Evolutionary conservation across 2,888 invertebrate genomes (phyloP).

Genomic region (Synergus umbraculus): DNA sequence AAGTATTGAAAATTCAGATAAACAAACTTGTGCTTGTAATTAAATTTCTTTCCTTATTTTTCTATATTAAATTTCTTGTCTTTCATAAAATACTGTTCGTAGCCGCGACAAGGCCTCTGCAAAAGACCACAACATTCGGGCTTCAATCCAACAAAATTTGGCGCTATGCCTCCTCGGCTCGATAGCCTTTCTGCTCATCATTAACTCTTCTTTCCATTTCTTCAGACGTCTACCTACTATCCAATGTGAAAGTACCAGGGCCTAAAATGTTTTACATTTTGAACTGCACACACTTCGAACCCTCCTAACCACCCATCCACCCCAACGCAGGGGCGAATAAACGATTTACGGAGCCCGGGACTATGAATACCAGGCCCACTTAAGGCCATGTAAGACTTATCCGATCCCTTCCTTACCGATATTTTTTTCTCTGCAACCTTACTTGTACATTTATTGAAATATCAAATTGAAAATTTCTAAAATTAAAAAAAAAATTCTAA

Average conservation of each 20-base stretch:
- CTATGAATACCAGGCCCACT: too few species aligned
- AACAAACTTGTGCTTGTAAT: conserved; percentile 10
- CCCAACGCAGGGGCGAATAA: too few species aligned
- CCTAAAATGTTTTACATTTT: too few species aligned
- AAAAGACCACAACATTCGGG: conserved; percentile 54
- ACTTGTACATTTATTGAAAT: too few species aligned
- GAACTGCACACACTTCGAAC: too few species aligned
- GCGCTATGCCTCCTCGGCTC: conserved; percentile 53
- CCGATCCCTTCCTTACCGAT: too few species aligned
- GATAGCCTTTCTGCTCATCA: conserved; percentile 25
- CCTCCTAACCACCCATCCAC: too few species aligned
- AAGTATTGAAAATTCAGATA: neutral
- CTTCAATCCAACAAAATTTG: conserved; percentile 68
- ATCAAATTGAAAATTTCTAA: too few species aligned
- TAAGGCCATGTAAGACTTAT: too few species aligned
- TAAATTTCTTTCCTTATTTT: conserved; percentile 11
- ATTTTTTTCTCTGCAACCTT: too few species aligned
- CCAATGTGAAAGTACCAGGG: conserved; percentile 1
- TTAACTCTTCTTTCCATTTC: conserved; percentile 25
- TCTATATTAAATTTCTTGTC: conserved; percentile 7
- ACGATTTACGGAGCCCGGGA: too few species aligned
- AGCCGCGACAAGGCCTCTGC: conserved; percentile 48
- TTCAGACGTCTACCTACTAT: conserved; percentile 13
- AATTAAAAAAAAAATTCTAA: too few species aligned
- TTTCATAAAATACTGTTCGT: conserved; percentile 19